Conservation (phyloP, 2,888 invertebrate genomes). For the Antitype chi region DNA sequence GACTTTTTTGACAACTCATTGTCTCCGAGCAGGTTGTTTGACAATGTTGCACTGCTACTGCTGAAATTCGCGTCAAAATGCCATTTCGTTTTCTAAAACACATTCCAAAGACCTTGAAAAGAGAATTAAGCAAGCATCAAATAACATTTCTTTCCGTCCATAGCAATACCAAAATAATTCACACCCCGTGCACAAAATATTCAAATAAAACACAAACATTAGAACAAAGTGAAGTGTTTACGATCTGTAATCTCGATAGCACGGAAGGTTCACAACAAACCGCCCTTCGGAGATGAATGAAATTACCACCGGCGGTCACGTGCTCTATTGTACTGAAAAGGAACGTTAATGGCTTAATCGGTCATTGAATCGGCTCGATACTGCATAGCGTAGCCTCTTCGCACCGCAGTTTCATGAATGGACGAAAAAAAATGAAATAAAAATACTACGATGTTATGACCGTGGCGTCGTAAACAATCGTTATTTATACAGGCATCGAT, state of each 20-base stretch:
- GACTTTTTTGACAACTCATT: slow-evolving; percentile 68
- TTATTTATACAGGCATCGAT: slow-evolving; percentile 72
- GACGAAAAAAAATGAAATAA: slow-evolving; percentile 79
- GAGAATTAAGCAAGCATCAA: neutral
- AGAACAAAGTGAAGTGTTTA: slow-evolving; percentile 64
- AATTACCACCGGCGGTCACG: slow-evolving; percentile 82
- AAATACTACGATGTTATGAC: slow-evolving; percentile 79
- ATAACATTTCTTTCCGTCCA: neutral
- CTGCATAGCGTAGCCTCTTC: slow-evolving; percentile 81
- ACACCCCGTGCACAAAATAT: slow-evolving; percentile 15
- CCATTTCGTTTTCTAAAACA: slow-evolving; percentile 4
- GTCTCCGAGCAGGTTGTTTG: slow-evolving; percentile 52
- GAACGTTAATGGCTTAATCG: slow-evolving; percentile 85
- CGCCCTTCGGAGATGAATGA: slow-evolving; percentile 83
- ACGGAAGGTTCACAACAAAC: slow-evolving; percentile 66
- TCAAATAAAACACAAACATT: slow-evolving; percentile 43
- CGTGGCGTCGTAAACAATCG: slow-evolving; percentile 76
- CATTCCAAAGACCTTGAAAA: slow-evolving; percentile 6
- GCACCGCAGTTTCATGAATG: slow-evolving; percentile 84
- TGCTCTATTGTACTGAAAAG: slow-evolving; percentile 85
- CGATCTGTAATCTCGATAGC: slow-evolving; percentile 59
- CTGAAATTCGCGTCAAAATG: slow-evolving; percentile 25
- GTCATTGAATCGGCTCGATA: slow-evolving; percentile 83
- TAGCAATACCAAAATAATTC: slow-evolving; percentile 1
- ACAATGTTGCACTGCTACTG: slow-evolving; percentile 39